phyloP scores from a whole-genome alignment of 2,888 invertebrate genomes.

The Leptinotarsa juncta region DNA sequence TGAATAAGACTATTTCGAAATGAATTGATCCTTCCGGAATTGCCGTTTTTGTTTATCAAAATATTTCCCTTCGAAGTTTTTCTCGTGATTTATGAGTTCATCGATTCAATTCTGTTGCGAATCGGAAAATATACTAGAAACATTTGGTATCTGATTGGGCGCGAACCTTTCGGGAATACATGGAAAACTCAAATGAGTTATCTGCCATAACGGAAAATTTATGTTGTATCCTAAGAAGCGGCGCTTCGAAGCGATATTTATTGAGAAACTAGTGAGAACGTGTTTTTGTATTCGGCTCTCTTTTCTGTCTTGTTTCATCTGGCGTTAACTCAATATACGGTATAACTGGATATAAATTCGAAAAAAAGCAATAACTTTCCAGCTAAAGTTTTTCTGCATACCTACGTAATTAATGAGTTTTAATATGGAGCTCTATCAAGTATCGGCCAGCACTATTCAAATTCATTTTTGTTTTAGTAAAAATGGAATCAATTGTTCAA shows the following conservation, averaged over 20 bases:
- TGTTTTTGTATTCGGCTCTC: background rate
- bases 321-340: background rate
- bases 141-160: background rate
- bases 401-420: too few species aligned
- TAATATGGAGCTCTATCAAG: too few species aligned
- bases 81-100: background rate
- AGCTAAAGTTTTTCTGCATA: too few species aligned
- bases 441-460: too few species aligned
- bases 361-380: too few species aligned
- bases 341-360: background rate
- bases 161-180: background rate
- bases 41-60: background rate
- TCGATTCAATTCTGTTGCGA: background rate
- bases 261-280: background rate
- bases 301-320: background rate
- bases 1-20: background rate
- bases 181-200: conserved; percentile 3
- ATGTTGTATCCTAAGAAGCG: background rate
- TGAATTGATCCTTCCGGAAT: background rate
- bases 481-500: too few species aligned
- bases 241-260: background rate
- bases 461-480: too few species aligned
- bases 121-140: background rate
- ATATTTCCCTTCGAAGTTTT: background rate
- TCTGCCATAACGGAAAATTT: conserved; percentile 12